Percentiles rank a stretch among this genome's conserved stretches.
Conservation (phyloP, 2,888 invertebrate genomes). For the Ophioninae sp. region DNA sequence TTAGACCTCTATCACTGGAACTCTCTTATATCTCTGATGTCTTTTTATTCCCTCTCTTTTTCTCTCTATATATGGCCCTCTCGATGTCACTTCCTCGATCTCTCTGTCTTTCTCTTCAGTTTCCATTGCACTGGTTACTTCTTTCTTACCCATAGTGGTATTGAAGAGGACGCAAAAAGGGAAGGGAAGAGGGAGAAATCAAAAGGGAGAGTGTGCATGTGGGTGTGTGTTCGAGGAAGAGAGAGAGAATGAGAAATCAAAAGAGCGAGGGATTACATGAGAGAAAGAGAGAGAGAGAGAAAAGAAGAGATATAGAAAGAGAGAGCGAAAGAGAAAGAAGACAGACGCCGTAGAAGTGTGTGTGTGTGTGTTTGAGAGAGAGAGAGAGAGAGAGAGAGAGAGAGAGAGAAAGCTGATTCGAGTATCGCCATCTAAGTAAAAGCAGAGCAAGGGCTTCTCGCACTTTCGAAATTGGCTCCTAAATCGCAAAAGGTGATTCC, state of each 20-base stretch:
- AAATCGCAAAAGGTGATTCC: constrained; percentile 75
- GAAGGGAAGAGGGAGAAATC: neutral
- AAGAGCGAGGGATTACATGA: neutral
- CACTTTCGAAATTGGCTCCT: constrained; percentile 79
- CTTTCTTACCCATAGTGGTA: constrained; percentile 41
- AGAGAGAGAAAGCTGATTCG: constrained; percentile 43
- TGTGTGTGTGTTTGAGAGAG: too few species aligned
- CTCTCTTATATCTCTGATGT: constrained; percentile 47
- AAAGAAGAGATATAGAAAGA: constrained; percentile 5
- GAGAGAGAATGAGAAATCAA: neutral
- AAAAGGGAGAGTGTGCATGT: neutral
- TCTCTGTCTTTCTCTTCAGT: neutral
- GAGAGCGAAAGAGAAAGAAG: neutral
- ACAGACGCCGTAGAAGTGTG: too few species aligned
- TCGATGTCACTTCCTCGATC: neutral
- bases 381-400: constrained; percentile 22
- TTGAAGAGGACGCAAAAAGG: neutral
- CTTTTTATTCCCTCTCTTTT: constrained; percentile 48
- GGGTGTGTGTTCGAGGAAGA: neutral
- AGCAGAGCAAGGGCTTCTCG: constrained; percentile 69
- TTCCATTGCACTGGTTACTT: constrained; percentile 55
- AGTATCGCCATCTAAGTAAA: constrained; percentile 71
- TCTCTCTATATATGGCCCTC: neutral
- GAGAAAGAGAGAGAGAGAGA: neutral
- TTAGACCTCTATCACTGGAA: constrained; percentile 47